Evolutionary conservation across 2,113 vertebrate species (phyloP).

Genomic region (Callocephalon fimbriatum): DNA sequence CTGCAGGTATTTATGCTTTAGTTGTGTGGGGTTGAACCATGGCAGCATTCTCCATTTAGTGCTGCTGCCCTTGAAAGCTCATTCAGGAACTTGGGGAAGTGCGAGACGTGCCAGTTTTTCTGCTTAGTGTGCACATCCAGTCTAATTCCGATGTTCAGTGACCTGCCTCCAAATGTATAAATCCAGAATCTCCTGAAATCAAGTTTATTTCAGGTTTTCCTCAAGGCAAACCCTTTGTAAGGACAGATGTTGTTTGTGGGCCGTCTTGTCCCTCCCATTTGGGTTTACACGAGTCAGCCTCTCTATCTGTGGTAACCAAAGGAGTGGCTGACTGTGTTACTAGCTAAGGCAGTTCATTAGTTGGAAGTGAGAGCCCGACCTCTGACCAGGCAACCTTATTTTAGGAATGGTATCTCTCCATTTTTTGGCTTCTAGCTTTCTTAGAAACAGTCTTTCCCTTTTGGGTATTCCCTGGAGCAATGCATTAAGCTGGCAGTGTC

Average conservation of each 20-base stretch:
- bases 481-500: neutral
- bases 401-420: neutral
- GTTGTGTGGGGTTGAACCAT: neutral
- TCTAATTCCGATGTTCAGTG: neutral
- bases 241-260: neutral
- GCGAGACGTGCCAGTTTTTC: neutral
- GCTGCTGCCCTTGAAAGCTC: neutral
- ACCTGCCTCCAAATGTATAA: neutral
- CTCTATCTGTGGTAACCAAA: neutral
- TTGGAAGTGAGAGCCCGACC: neutral
- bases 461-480: neutral
- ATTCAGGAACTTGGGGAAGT: neutral
- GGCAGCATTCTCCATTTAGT: neutral
- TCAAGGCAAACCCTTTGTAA: neutral
- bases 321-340: neutral
- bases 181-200: neutral
- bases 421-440: conserved; percentile 8
- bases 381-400: neutral
- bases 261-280: neutral
- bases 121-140: neutral
- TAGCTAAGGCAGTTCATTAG: neutral
- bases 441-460: conserved; percentile 7
- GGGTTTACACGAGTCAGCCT: neutral
- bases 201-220: neutral
- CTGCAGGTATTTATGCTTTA: neutral